These are phyloP conservation scores for Patella pellucida DNA, from an alignment of 2,888 invertebrate genomes.

Conservation along the genomic window DNA sequence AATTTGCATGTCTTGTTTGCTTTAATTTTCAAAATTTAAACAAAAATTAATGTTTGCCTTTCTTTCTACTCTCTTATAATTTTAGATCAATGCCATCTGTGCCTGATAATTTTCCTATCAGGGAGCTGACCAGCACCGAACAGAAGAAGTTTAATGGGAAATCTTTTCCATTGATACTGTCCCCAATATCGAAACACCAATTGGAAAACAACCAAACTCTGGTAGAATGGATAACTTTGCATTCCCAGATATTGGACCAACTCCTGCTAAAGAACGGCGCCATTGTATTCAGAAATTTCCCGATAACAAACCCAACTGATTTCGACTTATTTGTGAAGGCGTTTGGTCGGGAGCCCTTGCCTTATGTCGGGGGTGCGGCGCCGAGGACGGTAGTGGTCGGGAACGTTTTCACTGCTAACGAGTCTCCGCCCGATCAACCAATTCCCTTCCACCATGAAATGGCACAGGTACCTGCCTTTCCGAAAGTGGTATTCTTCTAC, in stretches of 20 bases:
- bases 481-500: constrained; percentile 51
- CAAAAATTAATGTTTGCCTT: not conserved
- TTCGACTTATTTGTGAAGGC: constrained; percentile 49
- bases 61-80: not conserved
- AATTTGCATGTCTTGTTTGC: too few relatives aligned
- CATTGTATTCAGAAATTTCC: constrained; percentile 54
- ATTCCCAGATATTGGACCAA: constrained; percentile 32
- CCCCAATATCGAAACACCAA: constrained; percentile 23
- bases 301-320: constrained; percentile 41
- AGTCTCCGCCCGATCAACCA: constrained; percentile 55
- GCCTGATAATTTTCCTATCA: constrained; percentile 3
- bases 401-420: constrained; percentile 56
- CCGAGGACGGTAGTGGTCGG: constrained; percentile 44
- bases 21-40: too few relatives aligned
- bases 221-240: constrained; percentile 34
- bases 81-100: constrained; percentile 5
- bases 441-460: constrained; percentile 63
- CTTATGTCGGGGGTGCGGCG: constrained; percentile 57
- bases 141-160: constrained; percentile 44
- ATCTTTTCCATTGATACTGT: constrained; percentile 43
- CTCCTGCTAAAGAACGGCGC: constrained; percentile 47
- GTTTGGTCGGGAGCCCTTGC: constrained; percentile 45
- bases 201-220: constrained; percentile 13
- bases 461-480: constrained; percentile 58
- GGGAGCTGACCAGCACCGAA: constrained; percentile 20